Evolutionary conservation across 2,797 vertebrate species (phyloP), one percentile per base, ranked within the genome.

Genomic region (Siniperca scherzeri): DNA sequence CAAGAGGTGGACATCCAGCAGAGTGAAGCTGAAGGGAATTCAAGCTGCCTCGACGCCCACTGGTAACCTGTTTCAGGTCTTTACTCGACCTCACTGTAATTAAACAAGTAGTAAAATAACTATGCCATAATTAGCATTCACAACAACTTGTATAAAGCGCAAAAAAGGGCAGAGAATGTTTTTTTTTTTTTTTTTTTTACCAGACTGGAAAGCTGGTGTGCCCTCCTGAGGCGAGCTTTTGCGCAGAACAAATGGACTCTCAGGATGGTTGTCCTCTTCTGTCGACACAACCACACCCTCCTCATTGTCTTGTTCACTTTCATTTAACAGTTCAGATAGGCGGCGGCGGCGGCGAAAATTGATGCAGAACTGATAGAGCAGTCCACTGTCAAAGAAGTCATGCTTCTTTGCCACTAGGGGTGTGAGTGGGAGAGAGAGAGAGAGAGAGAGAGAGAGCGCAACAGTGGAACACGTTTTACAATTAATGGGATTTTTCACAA

Each of bases 301-400:
- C 0, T 86, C 69, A 12, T 68, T 70, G n/a, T 94, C 88, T 46
- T 53, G 86, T 33, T 94, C 90, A 5, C 78, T 93, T 61, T 97
- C 96, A 0, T 88, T 93, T 50, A 98, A 82, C 2, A 98, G 75
- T 79, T 98, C 96, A 0, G 95, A 97, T 3, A 98, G 94, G 0
- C 91, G 94, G 0, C 96, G 91, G 0, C 96, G 91, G 0, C 96
- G 95, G 0, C 96, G 96, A 10, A 98, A 97, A 83, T 98, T 97
- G 82, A 97, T 95, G 89, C 96, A 94, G 90, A 98, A 98, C n/a
- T 97, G 96, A 92, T 97, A 98, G 56, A 98, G 95, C 50, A 96
- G 84, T 55, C 96, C 95, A 7, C 96, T 95, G 90, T 98, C 97
- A 62, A 96, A 96, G 91, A 98, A 98, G 84, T 96, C 93, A 73